Base-by-base conservation (phyloP, 2,113 vertebrate genomes). In the Trichechus manatus region DNA sequence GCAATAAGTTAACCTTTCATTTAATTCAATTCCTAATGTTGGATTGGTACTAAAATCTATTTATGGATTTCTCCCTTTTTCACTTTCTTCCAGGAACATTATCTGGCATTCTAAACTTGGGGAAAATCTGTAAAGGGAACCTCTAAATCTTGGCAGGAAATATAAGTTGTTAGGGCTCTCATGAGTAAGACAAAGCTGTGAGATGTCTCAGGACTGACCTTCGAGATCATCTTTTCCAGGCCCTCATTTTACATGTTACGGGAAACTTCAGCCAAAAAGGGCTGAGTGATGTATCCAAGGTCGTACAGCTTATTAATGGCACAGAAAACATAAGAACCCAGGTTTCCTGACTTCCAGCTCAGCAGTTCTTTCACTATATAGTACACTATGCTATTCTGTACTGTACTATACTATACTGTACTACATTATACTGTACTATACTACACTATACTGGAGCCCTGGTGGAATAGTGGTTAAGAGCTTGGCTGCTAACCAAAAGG, bases 81-180 rank as follows among this genome's bases (percentile, higher is more conserved):
- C 66, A 27, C 59, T 97, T 97, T 97, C 75, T 97, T 96, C 96
- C 95, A 97, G 95, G 79, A 97, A 97, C 53, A 95, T 97, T 98
- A 97, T 97, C 84, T 97, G 97, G 89, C 91, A 95, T 96, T 97
- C 93, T 93, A 93, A 97, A 97, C 72, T 94, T 93, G 61, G 75
- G 86, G 66, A 94, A 97, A 97, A 81, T 96, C 95, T 96, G 94
- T 95, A 87, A 96, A 94, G 96, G 93, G 88, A 97, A 95, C 78
- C 63, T 96, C 97, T 97, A 78, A 97, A 89, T 96, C 89, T 97
- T 97, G 96, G 96, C 96, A 97, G 89, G 95, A 93, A 93, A 77
- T 89, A 81, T 29, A 93, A 94, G 93, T 95, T 94, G 66, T 93
- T 95, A 96, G 92, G 84, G 75, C 87, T 96, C 95, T 96, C 96